These are phyloP conservation scores for Hydrozoanthus tunicans DNA, from an alignment of 64 coral and sea anemone species.

Conservation along the genomic window DNA sequence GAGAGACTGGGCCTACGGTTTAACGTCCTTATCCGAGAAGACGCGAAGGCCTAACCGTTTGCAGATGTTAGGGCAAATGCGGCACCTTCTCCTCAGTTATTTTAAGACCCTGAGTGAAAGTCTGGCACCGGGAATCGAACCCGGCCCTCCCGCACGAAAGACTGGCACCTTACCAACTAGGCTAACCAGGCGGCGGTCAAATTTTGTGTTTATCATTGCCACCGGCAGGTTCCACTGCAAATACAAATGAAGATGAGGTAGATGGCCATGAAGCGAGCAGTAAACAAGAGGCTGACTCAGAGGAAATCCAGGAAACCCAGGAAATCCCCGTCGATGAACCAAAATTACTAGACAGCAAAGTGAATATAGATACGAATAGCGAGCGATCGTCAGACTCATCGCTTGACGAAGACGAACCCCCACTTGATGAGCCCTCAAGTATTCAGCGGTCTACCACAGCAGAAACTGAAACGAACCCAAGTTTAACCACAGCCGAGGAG, in stretches of 20 bases:
- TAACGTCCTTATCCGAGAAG: no score
- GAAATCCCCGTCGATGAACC: not conserved
- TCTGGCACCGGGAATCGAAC: no score
- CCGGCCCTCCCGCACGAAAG: no score
- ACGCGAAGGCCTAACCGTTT: no score
- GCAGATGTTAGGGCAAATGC: no score
- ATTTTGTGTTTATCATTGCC: not conserved
- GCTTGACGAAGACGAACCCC: slow-evolving; percentile 10
- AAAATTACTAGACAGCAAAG: not conserved
- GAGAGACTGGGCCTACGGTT: no score
- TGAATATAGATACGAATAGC: not conserved
- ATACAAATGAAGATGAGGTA: not conserved
- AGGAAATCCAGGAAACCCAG: not conserved
- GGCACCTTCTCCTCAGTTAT: no score
- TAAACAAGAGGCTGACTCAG: slow-evolving; percentile 11
- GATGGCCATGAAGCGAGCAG: not conserved
- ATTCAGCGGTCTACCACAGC: not conserved
- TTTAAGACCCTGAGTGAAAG: no score
- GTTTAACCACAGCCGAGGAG: slow-evolving; percentile 43
- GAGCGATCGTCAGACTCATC: not conserved
- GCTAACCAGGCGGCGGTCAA: no score
- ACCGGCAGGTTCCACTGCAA: not conserved
- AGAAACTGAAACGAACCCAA: slow-evolving; percentile 21
- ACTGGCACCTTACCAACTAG: no score
- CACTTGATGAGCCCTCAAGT: not conserved